phyloP scores from a whole-genome alignment of 2,797 vertebrate species.

The Myoxocephalus aenaeus region DNA sequence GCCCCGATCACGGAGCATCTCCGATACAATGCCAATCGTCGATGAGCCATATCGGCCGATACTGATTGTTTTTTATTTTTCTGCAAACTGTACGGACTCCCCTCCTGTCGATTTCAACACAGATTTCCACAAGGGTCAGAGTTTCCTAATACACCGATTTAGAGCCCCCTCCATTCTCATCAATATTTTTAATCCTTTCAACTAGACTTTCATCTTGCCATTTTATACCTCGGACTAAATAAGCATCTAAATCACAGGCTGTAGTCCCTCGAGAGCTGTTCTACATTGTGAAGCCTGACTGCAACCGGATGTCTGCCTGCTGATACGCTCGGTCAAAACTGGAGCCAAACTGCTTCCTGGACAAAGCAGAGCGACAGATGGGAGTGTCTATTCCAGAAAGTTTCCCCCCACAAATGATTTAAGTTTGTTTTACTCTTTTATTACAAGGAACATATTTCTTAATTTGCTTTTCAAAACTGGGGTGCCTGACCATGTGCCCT shows the following conservation, averaged over 20 bases:
- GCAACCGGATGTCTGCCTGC: slow-evolving; percentile 37
- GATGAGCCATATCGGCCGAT: neutral
- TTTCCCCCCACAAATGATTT: neutral
- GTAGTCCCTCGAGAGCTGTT: slow-evolving; percentile 55
- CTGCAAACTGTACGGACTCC: neutral
- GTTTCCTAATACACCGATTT: neutral
- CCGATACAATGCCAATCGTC: neutral
- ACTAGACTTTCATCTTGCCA: slow-evolving; percentile 41
- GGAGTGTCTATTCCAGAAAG: slow-evolving; percentile 11
- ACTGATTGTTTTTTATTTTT: neutral
- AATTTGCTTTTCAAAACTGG: neutral
- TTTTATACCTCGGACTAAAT: slow-evolving; percentile 46
- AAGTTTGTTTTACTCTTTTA: neutral
- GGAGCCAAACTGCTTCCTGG: slow-evolving; percentile 2
- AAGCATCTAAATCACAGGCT: slow-evolving; percentile 52
- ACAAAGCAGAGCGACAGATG: slow-evolving; percentile 15
- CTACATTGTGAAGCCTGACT: slow-evolving; percentile 52
- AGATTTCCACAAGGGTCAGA: neutral
- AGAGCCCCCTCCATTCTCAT: neutral
- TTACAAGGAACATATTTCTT: neutral
- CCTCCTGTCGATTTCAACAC: too few species aligned
- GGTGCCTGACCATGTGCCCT: neutral
- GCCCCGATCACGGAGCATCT: neutral
- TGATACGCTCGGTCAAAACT: slow-evolving; percentile 15
- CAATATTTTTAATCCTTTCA: slow-evolving; percentile 47